These are phyloP conservation scores for Morpho achilles DNA, from an alignment of 2,888 invertebrate species.

Conservation along the genomic window DNA sequence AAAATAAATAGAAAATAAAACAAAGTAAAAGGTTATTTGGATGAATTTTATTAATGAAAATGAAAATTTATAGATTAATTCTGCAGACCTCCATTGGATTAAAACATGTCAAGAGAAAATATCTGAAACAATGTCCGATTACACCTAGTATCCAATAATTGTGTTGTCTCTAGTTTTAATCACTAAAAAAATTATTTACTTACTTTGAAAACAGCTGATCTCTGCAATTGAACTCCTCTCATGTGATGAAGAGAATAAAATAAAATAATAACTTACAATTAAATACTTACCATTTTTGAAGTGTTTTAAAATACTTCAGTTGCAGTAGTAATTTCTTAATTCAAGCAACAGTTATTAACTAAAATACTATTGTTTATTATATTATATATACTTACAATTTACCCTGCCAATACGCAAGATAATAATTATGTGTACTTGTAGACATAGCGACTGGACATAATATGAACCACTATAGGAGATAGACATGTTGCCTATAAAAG, in stretches of 20 bases:
- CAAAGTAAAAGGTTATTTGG: too few relatives aligned
- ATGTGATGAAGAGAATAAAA: not conserved
- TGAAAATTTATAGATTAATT: not conserved
- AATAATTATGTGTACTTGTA: not conserved
- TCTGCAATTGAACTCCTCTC: not conserved
- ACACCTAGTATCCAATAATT: conserved; percentile 3
- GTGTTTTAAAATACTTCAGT: not conserved
- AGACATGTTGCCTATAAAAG: too few relatives aligned
- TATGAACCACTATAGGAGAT: too few relatives aligned
- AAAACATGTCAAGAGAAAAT: conserved; percentile 8
- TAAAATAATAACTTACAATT: conserved; percentile 1
- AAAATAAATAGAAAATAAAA: too few relatives aligned
- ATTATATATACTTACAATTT: conserved; percentile 1
- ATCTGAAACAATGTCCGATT: conserved; percentile 18
- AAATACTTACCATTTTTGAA: conserved; percentile 14
- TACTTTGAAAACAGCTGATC: not conserved
- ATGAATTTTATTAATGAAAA: too few relatives aligned
- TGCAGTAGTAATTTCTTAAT: not conserved
- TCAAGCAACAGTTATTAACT: not conserved
- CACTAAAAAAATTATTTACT: not conserved
- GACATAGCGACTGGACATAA: too few relatives aligned
- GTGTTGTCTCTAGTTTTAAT: not conserved
- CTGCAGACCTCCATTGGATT: conserved; percentile 11
- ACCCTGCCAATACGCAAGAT: not conserved
- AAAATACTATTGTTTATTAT: not conserved